Conservation (phyloP, 2,113 vertebrate species). For the zebrafish (Danio rerio) region GRCz12tu NC_133192.1:33972001-33972500, state of each 20-base stretch:
- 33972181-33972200: constrained; percentile 62
- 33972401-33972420: not conserved
- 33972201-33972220: constrained; percentile 72
- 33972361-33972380: not conserved
- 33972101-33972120: constrained; percentile 32
- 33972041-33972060: not conserved
- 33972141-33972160: constrained; percentile 69
- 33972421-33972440: not conserved
- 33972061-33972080: not conserved
- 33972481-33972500: not conserved
- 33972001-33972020: not conserved
- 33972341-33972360: not conserved
- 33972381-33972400: not conserved
- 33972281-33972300: constrained; percentile 62
- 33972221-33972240: constrained; percentile 60
- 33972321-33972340: constrained; percentile 31
- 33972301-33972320: constrained; percentile 41
- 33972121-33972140: constrained; percentile 57
- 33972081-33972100: not conserved
- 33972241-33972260: constrained; percentile 66
- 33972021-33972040: constrained; percentile 9
- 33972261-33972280: constrained; percentile 66
- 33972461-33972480: not conserved
- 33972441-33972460: no score
- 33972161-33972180: constrained; percentile 67